These are phyloP conservation scores for Porites divaricata DNA, from an alignment of 92 coral and sea anemone species.

Conservation along the genomic window DNA sequence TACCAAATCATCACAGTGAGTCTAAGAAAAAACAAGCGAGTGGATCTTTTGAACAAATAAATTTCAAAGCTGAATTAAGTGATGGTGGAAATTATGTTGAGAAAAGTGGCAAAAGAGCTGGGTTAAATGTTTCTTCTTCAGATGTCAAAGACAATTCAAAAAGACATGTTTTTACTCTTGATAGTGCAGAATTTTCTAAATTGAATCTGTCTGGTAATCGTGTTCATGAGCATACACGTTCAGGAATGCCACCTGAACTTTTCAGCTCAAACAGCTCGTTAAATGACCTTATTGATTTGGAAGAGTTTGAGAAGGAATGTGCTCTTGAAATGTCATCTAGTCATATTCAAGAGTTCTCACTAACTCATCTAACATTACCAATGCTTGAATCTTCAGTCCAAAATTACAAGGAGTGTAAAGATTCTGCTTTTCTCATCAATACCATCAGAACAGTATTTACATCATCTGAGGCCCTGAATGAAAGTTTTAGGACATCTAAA, in stretches of 20 bases:
- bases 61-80: neutral
- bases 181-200: slow-evolving; percentile 70
- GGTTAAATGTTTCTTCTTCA: neutral
- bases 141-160: slow-evolving; percentile 24
- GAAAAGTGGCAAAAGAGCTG: neutral
- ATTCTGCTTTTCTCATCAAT: slow-evolving; percentile 87
- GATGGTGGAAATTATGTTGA: neutral
- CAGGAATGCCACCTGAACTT: slow-evolving; percentile 57
- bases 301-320: slow-evolving; percentile 95
- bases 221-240: slow-evolving; percentile 51
- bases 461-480: slow-evolving; percentile 95
- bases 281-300: slow-evolving; percentile 75
- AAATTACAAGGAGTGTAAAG: slow-evolving; percentile 83
- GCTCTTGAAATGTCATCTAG: slow-evolving; percentile 97
- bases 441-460: slow-evolving; percentile 96
- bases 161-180: slow-evolving; percentile 41
- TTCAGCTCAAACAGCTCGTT: slow-evolving; percentile 76
- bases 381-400: slow-evolving; percentile 85
- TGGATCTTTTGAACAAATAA: neutral
- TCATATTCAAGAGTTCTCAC: slow-evolving; percentile 84
- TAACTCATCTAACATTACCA: slow-evolving; percentile 87
- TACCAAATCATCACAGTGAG: neutral
- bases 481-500: slow-evolving; percentile 69
- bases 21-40: slow-evolving; percentile 3
- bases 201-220: slow-evolving; percentile 80